A percentile compares a stretch with the other conserved stretches of the same genome.
These are phyloP conservation scores for Xenentodon cancila DNA, from an alignment of 2,797 vertebrate genomes.

Conservation along the genomic window DNA sequence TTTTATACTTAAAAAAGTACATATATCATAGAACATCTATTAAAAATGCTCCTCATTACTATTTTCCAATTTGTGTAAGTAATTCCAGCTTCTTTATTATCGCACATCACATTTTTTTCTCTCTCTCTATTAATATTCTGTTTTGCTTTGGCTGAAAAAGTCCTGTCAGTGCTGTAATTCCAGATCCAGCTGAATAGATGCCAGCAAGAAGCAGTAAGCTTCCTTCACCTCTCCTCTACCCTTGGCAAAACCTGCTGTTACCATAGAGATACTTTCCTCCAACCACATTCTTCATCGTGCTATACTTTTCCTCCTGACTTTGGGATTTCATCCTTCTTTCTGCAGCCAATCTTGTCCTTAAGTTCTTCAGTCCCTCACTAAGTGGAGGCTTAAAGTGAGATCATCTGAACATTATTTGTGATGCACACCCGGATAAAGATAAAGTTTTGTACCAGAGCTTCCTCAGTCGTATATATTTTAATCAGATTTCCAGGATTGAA, in stretches of 20 bases:
- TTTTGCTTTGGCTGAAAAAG: conserved; percentile 25
- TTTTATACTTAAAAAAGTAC: background rate
- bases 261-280: conserved; percentile 81
- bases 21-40: no score
- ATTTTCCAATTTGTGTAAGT: no score
- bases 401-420: conserved; percentile 5
- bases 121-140: conserved; percentile 34
- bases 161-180: conserved; percentile 41
- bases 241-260: conserved; percentile 75
- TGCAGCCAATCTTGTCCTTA: background rate
- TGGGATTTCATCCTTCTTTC: conserved; percentile 29
- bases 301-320: conserved; percentile 56
- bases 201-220: conserved; percentile 51
- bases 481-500: background rate
- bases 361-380: conserved; percentile 2
- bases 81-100: background rate
- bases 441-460: conserved; percentile 63
- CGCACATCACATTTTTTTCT: background rate
- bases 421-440: conserved; percentile 7
- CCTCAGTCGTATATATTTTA: conserved; percentile 1
- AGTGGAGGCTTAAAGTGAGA: conserved; percentile 6
- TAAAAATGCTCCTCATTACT: no score
- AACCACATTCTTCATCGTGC: conserved; percentile 63
- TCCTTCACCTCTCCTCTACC: conserved; percentile 60
- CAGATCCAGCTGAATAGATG: conserved; percentile 49